phyloP scores from a whole-genome alignment of 2,888 invertebrate genomes.

The Chaetoderma sp. region DNA sequence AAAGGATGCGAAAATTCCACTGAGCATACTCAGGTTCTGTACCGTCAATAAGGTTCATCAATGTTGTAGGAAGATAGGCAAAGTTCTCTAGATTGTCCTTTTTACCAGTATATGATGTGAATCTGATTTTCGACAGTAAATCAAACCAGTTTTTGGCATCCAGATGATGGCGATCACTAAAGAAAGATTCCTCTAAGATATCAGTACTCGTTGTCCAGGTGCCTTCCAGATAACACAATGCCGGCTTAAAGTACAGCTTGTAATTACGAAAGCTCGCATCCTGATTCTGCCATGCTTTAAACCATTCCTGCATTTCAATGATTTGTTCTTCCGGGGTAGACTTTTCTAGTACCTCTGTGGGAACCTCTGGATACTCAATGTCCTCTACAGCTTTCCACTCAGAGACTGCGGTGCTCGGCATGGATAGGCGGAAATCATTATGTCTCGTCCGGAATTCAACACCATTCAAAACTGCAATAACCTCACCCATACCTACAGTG shows the following conservation, averaged over 20 bases:
- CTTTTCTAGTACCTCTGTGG: slow-evolving; percentile 43
- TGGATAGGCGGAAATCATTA: slow-evolving; percentile 48
- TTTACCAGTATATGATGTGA: slow-evolving; percentile 46
- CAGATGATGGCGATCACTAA: slow-evolving; percentile 48
- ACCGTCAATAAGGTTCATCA: slow-evolving; percentile 40
- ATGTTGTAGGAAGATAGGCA: slow-evolving; percentile 50
- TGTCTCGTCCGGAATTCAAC: slow-evolving; percentile 57
- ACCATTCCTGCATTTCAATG: no score
- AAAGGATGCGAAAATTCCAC: slow-evolving; percentile 52
- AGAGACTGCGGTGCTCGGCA: slow-evolving; percentile 34
- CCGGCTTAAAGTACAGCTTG: slow-evolving; percentile 46
- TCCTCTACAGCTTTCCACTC: slow-evolving; percentile 38
- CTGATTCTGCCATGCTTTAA: no score
- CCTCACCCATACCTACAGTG: no score
- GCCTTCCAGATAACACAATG: slow-evolving; percentile 46
- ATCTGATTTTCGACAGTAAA: slow-evolving; percentile 45
- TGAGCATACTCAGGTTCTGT: slow-evolving; percentile 47
- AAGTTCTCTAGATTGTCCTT: slow-evolving; percentile 48
- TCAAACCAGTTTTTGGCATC: slow-evolving; percentile 51
- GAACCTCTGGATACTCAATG: slow-evolving; percentile 47
- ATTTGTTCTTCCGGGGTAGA: slow-evolving; percentile 44
- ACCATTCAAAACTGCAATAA: slow-evolving; percentile 54
- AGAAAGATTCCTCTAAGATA: slow-evolving; percentile 46
- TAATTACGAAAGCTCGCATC: slow-evolving; percentile 34
- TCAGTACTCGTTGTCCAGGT: slow-evolving; percentile 44